phyloP scores from a whole-genome alignment of 2,113 vertebrate genomes.

The Colinus virginianus region DNA sequence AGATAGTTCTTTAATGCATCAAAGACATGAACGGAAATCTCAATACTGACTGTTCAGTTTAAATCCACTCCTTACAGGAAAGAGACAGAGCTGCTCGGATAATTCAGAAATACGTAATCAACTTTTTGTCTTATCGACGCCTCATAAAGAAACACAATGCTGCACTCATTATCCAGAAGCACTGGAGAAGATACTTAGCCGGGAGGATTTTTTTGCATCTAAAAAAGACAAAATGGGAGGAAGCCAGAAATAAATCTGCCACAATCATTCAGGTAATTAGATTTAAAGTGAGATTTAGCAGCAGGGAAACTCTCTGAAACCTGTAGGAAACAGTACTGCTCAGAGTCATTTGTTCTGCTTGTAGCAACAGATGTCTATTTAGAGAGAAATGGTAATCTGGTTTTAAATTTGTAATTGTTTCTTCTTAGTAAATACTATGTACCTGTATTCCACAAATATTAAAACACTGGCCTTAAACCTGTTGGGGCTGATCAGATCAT shows the following conservation, averaged over 20 bases:
- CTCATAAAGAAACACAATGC: slow-evolving; percentile 71
- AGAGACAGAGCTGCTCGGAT: slow-evolving; percentile 82
- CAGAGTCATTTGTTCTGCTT: background rate
- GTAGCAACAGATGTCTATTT: background rate
- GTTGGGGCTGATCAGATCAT: background rate
- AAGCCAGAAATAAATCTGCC: slow-evolving; percentile 77
- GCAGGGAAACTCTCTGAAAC: background rate
- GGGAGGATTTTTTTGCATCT: slow-evolving; percentile 69
- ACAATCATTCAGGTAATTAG: slow-evolving; percentile 85
- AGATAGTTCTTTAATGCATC: background rate
- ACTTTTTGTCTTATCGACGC: slow-evolving; percentile 76
- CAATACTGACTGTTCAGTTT: background rate
- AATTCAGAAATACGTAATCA: slow-evolving; percentile 78
- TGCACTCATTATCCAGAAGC: slow-evolving; percentile 82
- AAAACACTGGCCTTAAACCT: background rate
- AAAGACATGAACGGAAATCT: background rate
- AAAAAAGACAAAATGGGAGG: slow-evolving; percentile 71
- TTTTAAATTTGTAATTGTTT: background rate
- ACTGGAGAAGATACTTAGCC: slow-evolving; percentile 81
- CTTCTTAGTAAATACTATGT: background rate
- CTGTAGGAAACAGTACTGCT: background rate
- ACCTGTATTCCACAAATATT: background rate
- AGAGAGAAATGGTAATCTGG: background rate
- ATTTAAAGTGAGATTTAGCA: background rate
- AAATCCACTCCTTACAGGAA: slow-evolving; percentile 74